Conservation (phyloP, 2,888 invertebrate species). For the Latrodectus hesperus region DNA sequence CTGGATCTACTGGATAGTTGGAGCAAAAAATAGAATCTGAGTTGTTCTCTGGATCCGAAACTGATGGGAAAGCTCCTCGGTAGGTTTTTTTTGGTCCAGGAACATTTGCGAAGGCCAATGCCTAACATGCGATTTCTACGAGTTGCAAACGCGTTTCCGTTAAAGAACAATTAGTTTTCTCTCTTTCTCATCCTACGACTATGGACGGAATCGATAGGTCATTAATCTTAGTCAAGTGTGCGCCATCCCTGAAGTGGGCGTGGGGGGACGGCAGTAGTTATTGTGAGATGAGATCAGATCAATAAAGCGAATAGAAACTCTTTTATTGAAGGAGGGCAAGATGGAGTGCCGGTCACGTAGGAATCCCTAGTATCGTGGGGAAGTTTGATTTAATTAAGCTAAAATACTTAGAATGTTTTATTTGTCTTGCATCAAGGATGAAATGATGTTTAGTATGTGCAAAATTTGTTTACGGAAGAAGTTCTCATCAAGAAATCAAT, state of each 20-base stretch:
- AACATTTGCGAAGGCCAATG: too few relatives aligned
- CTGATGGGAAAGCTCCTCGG: too few relatives aligned
- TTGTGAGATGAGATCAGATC: not conserved
- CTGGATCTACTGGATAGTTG: too few relatives aligned
- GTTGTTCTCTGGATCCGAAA: too few relatives aligned
- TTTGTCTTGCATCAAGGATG: not conserved
- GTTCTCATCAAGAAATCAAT: too few relatives aligned
- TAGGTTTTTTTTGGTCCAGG: too few relatives aligned
- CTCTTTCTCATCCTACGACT: not conserved
- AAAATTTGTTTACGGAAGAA: too few relatives aligned
- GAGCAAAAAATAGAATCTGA: too few relatives aligned
- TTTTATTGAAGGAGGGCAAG: not conserved
- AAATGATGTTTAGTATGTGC: too few relatives aligned
- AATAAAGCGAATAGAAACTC: slow-evolving; percentile 1
- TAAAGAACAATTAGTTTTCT: slow-evolving; percentile 5
- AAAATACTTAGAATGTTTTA: not conserved
- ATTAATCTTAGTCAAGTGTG: not conserved
- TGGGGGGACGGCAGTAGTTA: not conserved
- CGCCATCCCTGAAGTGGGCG: not conserved
- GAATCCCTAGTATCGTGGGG: not conserved
- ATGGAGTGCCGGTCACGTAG: not conserved
- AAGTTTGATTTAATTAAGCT: slow-evolving; percentile 3
- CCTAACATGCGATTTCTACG: not conserved
- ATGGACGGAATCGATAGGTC: slow-evolving; percentile 5
- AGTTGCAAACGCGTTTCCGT: not conserved